Base-by-base conservation (phyloP, 2,888 invertebrate genomes). In the Steinernema carpocapsae region DNA sequence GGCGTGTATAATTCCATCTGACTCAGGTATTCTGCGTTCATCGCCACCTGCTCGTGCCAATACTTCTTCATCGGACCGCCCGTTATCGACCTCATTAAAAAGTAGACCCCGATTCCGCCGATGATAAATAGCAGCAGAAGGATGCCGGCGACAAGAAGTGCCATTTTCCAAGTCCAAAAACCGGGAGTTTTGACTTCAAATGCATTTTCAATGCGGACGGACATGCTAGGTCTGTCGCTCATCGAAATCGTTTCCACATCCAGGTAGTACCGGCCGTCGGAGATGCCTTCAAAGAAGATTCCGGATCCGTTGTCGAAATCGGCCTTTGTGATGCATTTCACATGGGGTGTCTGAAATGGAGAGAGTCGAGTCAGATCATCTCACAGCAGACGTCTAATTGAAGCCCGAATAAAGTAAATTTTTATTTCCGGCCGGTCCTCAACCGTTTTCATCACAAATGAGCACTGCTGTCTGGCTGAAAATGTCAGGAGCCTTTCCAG, bases 11-110 rank as follows among this genome's bases (percentile, higher is more conserved):
- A 88, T 29, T 83, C 84, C 52, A 80, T 46, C 70, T 83, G 82
- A 37, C 92, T 92, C 72, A 93, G 91, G 88, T 96, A 96, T 88
- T 95, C 94, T 0, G 96, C 95, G 91, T 96, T 96, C 71, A 94
- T 93, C 46, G 93, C 92, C 12, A 87, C 84, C 70, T 82, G 78
- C 64, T 87, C 83, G 1, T 81, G 76, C 52, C 82, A 72, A n/a
- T 64, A 64, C 4, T 64, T 37, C 64, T 64, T 26, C 64, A 64
- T 64, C 32, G 17, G 64, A 37, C 37, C 37, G 10, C 4, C 10
- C 37, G 3, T 37, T 37, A n/a, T 37, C 10, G 37, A 37, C 3
- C 37, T 6, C 32, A 14, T 32, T 26, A 37, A 71, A 45, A 24
- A 64, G 48, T 71, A 22, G 75, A 77, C 80, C 17, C 74, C 72